A percentile compares a stretch with the other conserved stretches of the same genome.
phyloP scores from a whole-genome alignment of 2,888 invertebrate species.

The Stictocephala bisonia region DNA sequence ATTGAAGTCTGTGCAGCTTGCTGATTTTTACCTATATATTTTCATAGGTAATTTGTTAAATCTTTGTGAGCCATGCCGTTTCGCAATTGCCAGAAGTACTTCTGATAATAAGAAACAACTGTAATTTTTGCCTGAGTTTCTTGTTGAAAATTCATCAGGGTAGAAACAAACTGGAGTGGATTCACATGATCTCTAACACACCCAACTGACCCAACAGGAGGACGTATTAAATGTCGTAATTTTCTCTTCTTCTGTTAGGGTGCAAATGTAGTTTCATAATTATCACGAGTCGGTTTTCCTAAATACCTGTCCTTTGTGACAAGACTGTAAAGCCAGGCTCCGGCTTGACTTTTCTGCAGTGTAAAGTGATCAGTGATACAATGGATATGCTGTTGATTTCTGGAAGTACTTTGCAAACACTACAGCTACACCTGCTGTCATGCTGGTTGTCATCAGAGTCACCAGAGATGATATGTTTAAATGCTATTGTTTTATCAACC shows the following conservation, averaged over 20 bases:
- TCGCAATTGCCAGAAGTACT: neutral
- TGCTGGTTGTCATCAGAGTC: neutral
- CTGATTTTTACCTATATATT: neutral
- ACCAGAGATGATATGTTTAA: neutral
- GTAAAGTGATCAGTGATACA: neutral
- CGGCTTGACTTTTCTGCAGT: neutral
- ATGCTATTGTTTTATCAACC: neutral
- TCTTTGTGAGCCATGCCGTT: neutral
- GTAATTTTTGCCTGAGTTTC: neutral
- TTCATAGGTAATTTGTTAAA: neutral
- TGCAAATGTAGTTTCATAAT: neutral
- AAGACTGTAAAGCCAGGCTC: neutral
- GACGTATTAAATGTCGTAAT: neutral
- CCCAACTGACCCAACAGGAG: neutral
- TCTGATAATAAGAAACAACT: constrained; percentile 8
- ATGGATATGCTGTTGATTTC: neutral
- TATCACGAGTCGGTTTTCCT: neutral
- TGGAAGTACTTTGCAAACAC: neutral
- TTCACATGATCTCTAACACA: neutral
- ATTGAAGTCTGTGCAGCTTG: too few relatives aligned
- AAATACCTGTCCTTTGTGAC: neutral
- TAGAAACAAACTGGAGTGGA: neutral
- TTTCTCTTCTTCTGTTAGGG: neutral
- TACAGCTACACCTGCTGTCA: constrained; percentile 9
- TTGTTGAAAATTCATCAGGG: neutral